phyloP scores from a whole-genome alignment of 2,888 invertebrate species.

The Tiliacea citrago region DNA sequence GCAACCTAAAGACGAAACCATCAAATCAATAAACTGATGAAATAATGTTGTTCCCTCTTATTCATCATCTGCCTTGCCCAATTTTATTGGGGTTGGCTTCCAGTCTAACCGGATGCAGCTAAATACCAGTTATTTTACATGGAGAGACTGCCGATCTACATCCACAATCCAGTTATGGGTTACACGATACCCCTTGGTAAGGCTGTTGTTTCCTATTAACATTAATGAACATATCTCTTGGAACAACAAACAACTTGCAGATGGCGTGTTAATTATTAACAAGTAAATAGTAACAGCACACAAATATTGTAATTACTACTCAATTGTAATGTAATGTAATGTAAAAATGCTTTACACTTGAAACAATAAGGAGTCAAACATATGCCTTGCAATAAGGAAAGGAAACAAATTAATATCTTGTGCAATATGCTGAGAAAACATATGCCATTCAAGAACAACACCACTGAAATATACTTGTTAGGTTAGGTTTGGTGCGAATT shows the following conservation, averaged over 20 bases:
- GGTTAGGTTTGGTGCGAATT: slow-evolving; percentile 36
- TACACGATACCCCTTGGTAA: no score
- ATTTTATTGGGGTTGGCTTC: no score
- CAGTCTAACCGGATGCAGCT: no score
- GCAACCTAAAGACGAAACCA: neutral
- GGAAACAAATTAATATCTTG: slow-evolving; percentile 52
- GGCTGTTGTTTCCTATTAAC: neutral
- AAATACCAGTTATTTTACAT: no score
- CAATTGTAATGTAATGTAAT: slow-evolving; percentile 15
- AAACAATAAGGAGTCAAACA: slow-evolving; percentile 43
- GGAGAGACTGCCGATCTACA: no score
- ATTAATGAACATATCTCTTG: slow-evolving; percentile 12
- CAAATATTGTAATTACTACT: slow-evolving; percentile 25
- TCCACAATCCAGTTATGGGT: no score
- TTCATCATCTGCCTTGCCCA: no score
- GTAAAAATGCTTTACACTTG: slow-evolving; percentile 18
- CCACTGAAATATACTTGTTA: slow-evolving; percentile 56
- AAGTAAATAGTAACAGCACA: slow-evolving; percentile 20
- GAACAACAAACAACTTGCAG: slow-evolving; percentile 22
- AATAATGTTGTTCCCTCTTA: neutral
- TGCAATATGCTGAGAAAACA: slow-evolving; percentile 56
- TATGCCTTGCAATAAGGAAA: slow-evolving; percentile 47
- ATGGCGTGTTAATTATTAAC: slow-evolving; percentile 11
- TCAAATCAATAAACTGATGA: neutral
- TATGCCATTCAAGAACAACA: slow-evolving; percentile 55